A percentile compares a stretch with the other conserved stretches of the same genome.
Evolutionary conservation across 2,797 vertebrate genomes (phyloP).

Genomic region (Peromyscus eremicus): DNA sequence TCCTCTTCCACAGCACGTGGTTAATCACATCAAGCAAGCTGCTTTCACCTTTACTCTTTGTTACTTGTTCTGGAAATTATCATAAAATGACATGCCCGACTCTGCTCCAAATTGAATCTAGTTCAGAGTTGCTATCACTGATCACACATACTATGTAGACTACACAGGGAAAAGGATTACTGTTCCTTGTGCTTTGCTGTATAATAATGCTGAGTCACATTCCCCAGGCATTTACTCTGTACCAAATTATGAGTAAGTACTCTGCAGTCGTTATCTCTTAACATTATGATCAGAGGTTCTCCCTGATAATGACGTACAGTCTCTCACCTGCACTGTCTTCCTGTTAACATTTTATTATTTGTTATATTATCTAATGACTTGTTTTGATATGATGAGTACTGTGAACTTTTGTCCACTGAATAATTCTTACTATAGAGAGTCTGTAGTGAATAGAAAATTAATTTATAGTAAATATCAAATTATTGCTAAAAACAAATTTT

Average conservation of each 20-base stretch:
- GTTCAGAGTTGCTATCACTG: constrained; percentile 24
- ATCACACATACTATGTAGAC: constrained; percentile 10
- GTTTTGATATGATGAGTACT: constrained; percentile 14
- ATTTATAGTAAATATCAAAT: not conserved
- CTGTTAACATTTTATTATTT: constrained; percentile 28
- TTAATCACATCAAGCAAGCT: constrained; percentile 68
- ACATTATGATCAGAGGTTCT: constrained; percentile 35
- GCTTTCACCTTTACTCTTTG: constrained; percentile 65
- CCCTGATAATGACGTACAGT: constrained; percentile 14
- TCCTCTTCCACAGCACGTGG: constrained; percentile 56
- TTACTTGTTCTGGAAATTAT: constrained; percentile 65
- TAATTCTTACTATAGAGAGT: constrained; percentile 30
- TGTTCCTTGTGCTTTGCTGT: not conserved
- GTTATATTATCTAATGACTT: not conserved
- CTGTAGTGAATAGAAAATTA: constrained; percentile 8
- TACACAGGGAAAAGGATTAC: not conserved
- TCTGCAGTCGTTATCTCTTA: constrained; percentile 6
- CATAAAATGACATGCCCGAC: constrained; percentile 21
- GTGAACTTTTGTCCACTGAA: constrained; percentile 27
- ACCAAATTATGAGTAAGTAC: constrained; percentile 32
- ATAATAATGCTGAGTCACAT: not conserved
- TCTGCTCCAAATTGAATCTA: not conserved
- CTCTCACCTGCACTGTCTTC: not conserved
- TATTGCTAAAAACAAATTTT: constrained; percentile 11
- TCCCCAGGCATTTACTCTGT: not conserved